Evolutionary conservation across 2,888 invertebrate species (phyloP).

Genomic region (Hecatera dysodea): DNA sequence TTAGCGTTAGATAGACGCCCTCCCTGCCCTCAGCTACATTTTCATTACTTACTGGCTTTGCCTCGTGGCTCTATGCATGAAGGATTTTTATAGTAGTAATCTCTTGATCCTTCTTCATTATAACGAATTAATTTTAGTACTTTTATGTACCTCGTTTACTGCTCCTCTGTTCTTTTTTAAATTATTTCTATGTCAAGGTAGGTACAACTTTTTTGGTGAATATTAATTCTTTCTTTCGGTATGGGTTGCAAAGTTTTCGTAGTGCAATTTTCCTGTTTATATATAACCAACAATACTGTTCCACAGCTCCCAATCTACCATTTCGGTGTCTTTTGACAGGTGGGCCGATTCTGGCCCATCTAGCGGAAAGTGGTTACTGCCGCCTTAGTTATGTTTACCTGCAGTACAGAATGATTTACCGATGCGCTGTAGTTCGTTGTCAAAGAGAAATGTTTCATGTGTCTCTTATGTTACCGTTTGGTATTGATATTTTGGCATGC

Average conservation of each 20-base stretch:
- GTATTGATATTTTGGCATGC: neutral
- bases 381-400: neutral
- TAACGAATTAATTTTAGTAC: no score
- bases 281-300: no score
- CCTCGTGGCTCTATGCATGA: neutral
- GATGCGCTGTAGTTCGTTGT: neutral
- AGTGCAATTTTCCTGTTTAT: no score
- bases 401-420: neutral
- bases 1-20: conserved; percentile 6
- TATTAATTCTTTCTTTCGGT: no score
- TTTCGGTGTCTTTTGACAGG: neutral
- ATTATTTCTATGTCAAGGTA: no score
- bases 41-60: conserved; percentile 43
- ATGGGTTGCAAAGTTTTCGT: no score
- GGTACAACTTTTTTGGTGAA: no score
- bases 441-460: neutral
- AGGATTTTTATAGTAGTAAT: neutral
- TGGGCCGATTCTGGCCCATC: neutral
- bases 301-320: no score
- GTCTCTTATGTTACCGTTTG: neutral
- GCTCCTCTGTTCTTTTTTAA: neutral
- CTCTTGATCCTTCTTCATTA: neutral
- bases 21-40: conserved; percentile 25
- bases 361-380: neutral
- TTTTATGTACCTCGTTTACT: neutral